Conservation (phyloP, 2,797 vertebrate species). For the Pseudochirops corinnae region DNA sequence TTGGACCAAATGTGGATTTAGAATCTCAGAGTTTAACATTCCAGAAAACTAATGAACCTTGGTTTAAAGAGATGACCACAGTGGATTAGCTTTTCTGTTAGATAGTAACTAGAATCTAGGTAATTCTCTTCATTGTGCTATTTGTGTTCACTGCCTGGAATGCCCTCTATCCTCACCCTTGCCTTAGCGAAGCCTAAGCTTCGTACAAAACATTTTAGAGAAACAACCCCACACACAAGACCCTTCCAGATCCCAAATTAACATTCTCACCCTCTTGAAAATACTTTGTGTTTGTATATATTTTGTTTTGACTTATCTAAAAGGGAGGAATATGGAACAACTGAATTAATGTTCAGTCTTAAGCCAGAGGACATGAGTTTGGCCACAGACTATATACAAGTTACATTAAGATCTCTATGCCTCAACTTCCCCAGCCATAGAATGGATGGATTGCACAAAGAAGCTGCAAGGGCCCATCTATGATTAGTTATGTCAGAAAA, state of each 20-base stretch:
- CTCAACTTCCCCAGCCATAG: neutral
- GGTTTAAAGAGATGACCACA: conserved; percentile 63
- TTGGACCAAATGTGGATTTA: conserved; percentile 58
- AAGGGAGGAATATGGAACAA: neutral
- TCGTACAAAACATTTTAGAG: neutral
- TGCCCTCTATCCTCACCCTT: neutral
- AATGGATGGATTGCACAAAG: neutral
- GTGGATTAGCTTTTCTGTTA: conserved; percentile 58
- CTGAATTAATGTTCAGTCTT: neutral
- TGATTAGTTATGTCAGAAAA: neutral
- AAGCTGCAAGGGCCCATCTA: neutral
- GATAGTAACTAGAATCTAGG: conserved; percentile 57
- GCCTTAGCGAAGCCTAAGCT: neutral
- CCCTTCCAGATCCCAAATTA: neutral
- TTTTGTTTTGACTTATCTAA: neutral
- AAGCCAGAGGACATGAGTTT: neutral
- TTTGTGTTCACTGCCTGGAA: neutral
- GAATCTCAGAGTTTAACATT: conserved; percentile 67
- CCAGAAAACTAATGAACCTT: conserved; percentile 75
- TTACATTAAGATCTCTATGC: neutral
- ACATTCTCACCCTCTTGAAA: neutral
- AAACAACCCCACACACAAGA: neutral
- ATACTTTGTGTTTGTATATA: neutral
- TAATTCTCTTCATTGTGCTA: neutral
- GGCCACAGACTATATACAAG: neutral